A percentile compares a stretch with the other conserved stretches of the same genome.
phyloP scores from a whole-genome alignment of 2,113 vertebrate genomes.

The Nibea coibor region DNA sequence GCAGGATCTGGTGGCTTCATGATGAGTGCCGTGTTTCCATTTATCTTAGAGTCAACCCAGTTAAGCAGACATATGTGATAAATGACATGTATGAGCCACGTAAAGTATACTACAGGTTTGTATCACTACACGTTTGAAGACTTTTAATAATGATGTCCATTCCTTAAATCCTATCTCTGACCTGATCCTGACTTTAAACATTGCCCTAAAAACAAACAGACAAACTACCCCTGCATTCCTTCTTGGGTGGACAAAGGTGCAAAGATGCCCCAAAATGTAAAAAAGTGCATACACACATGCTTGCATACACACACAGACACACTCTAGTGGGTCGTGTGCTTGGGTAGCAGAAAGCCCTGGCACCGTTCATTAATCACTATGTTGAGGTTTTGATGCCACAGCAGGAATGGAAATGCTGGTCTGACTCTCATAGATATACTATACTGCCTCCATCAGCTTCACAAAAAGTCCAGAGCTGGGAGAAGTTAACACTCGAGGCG shows the following conservation, averaged over 20 bases:
- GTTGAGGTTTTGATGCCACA: slow-evolving; percentile 78
- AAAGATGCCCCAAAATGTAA: slow-evolving; percentile 26
- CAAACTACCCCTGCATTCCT: not conserved
- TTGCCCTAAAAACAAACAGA: not conserved
- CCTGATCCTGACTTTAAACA: not conserved
- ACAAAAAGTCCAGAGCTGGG: slow-evolving; percentile 31
- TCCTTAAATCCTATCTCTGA: not conserved
- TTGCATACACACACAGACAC: slow-evolving; percentile 27
- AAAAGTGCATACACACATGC: slow-evolving; percentile 4
- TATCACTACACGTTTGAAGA: not conserved
- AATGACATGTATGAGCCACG: not conserved
- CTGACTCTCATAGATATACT: slow-evolving; percentile 72
- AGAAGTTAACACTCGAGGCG: slow-evolving; percentile 36
- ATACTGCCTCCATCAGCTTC: slow-evolving; percentile 76
- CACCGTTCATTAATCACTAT: slow-evolving; percentile 76
- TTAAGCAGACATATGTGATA: not conserved
- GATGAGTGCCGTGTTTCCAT: not conserved
- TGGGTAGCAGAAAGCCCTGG: slow-evolving; percentile 71
- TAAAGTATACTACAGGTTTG: not conserved
- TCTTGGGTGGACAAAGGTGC: not conserved
- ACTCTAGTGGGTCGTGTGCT: slow-evolving; percentile 65
- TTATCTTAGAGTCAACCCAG: not conserved
- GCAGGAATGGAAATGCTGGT: slow-evolving; percentile 75
- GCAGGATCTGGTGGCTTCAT: not conserved
- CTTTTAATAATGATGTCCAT: not conserved